phyloP scores from a whole-genome alignment of 37 sponge, comb jelly and placozoan genomes.

The Aphrocallistes beatrix region DNA sequence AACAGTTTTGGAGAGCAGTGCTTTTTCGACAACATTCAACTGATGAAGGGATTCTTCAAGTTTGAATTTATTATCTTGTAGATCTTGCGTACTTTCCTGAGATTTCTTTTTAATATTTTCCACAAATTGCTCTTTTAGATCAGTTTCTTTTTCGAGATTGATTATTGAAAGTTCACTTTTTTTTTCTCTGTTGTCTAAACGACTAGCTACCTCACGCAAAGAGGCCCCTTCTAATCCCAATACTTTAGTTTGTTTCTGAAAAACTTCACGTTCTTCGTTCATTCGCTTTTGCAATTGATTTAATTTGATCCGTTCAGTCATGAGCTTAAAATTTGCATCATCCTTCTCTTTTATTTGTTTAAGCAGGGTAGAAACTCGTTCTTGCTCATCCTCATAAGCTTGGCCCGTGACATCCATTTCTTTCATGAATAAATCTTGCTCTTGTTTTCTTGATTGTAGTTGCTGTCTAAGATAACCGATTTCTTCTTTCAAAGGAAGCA shows the following conservation, averaged over 20 bases:
- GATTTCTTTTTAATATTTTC: constrained; percentile 78
- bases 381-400: constrained; percentile 92
- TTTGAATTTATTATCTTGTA: constrained; percentile 32
- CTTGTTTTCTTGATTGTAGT: constrained; percentile 25
- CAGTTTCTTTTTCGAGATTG: constrained; percentile 61
- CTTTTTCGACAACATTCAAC: constrained; percentile 20
- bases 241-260: constrained; percentile 24
- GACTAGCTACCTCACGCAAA: constrained; percentile 33
- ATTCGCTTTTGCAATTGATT: constrained; percentile 55
- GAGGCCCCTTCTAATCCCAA: constrained; percentile 12
- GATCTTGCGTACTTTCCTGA: constrained; percentile 40
- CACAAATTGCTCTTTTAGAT: constrained; percentile 58
- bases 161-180: constrained; percentile 36
- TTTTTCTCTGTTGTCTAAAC: constrained; percentile 70
- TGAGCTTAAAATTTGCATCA: constrained; percentile 95
- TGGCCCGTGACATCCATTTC: constrained; percentile 87
- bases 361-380: constrained; percentile 74
- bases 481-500: neutral
- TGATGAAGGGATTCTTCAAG: constrained; percentile 35
- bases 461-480: neutral
- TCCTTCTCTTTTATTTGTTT: constrained; percentile 88
- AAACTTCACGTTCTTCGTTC: constrained; percentile 54
- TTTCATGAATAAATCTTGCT: constrained; percentile 66
- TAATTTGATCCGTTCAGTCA: constrained; percentile 83
- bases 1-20: constrained; percentile 25